Conservation (phyloP, 2,113 vertebrate species). For the Limanda limanda region DNA sequence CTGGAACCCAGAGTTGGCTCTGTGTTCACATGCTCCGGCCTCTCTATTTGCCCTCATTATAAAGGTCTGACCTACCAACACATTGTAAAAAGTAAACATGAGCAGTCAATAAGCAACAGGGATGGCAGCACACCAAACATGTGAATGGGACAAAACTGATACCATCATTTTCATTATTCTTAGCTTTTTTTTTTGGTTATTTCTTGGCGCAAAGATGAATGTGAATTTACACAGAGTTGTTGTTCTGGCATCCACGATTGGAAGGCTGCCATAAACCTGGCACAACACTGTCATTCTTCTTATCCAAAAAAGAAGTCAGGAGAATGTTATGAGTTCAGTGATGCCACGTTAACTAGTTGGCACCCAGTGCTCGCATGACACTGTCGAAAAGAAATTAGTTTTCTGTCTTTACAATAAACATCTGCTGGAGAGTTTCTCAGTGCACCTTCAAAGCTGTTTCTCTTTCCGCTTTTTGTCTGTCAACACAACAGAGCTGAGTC, state of each 20-base stretch:
- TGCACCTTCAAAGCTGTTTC: slow-evolving; percentile 49
- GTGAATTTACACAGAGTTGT: slow-evolving; percentile 55
- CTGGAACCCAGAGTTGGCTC: slow-evolving; percentile 32
- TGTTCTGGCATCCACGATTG: slow-evolving; percentile 51
- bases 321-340: slow-evolving; percentile 48
- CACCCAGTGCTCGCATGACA: slow-evolving; percentile 25
- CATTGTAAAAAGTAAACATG: slow-evolving; percentile 52
- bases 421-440: slow-evolving; percentile 45
- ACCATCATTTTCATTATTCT: slow-evolving; percentile 58
- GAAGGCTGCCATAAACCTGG: slow-evolving; percentile 59
- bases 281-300: slow-evolving; percentile 55
- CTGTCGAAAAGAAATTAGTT: slow-evolving; percentile 55
- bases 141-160: slow-evolving; percentile 47
- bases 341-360: slow-evolving; percentile 52
- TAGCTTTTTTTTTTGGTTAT: slow-evolving; percentile 8
- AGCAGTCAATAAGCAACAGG: slow-evolving; percentile 42
- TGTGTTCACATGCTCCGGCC: slow-evolving; percentile 4
- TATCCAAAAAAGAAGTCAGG: slow-evolving; percentile 50
- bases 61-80: slow-evolving; percentile 58
- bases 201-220: slow-evolving; percentile 62
- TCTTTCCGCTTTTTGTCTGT: slow-evolving; percentile 55
- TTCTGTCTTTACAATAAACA: slow-evolving; percentile 57
- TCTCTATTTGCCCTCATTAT: slow-evolving; percentile 62
- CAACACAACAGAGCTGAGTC: slow-evolving; percentile 67
- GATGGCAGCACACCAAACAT: slow-evolving; percentile 56